Evolutionary conservation across 2,113 vertebrate genomes (phyloP), one percentile per base, ranked within the genome.

Genomic region (Campylorhamphus procurvoides): DNA sequence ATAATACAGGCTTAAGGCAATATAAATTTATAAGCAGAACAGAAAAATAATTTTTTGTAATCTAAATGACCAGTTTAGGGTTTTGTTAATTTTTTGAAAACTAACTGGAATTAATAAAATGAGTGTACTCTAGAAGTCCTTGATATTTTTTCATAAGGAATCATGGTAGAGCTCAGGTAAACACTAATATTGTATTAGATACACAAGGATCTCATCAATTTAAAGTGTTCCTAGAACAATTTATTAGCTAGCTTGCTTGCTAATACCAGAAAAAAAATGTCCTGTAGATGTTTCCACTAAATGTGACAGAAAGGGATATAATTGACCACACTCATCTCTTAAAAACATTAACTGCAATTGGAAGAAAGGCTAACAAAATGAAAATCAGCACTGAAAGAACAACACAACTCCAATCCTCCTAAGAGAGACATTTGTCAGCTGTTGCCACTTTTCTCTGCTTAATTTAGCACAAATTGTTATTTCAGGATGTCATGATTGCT

Each of bases 401-500:
- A 88, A 85, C 31, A 86, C 52, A 93, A 93, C 62, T 89, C n/a
- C 37, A 75, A 28, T 55, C 69, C 89, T 68, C 40, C 89, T 75
- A 84, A 94, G 90, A 78, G 88, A 90, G 83, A 94, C 66, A 91
- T 90, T 95, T 96, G 92, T 96, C 96, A 97, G 96, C 93, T 97
- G 96, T 53, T 72, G 14, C 83, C 93, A 93, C 94, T 97, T 96
- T 95, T 88, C 89, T 80, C 44, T 76, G 73, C 96, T 76, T 90
- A 92, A 96, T 97, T 95, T 97, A 97, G 96, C 86, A 90, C 4
- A 1, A 91, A 95, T 94, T 92, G 88, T 93, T 96, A 96, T 97
- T 95, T 92, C 93, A 95, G 94, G 90, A 90, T 94, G 90, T 79
- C 90, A 64, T 93, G 89, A 97, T 96, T 97, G 80, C 96, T 92